Conservation (phyloP, 2,113 vertebrate genomes). For the Sphaerodactylus townsendi region DNA sequence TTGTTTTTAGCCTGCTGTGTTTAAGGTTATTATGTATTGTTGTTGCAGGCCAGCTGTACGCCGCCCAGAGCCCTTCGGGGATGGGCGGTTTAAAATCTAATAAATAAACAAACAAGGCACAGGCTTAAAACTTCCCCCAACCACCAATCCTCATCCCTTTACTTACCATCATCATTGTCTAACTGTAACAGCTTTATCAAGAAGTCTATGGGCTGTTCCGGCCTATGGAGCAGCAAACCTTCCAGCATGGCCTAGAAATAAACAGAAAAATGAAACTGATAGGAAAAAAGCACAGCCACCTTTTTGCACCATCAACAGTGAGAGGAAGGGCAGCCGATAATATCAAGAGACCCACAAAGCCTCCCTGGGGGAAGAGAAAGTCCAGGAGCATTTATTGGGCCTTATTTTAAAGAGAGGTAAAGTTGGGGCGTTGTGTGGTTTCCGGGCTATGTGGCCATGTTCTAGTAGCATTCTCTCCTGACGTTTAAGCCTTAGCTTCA, state of each 20-base stretch:
- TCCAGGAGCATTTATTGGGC: neutral
- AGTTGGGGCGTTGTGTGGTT: too few relatives aligned
- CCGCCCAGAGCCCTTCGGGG: too few relatives aligned
- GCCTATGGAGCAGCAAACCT: constrained; percentile 83
- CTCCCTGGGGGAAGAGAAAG: neutral
- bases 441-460: too few relatives aligned
- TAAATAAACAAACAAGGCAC: too few relatives aligned
- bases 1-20: too few relatives aligned
- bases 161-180: constrained; percentile 77
- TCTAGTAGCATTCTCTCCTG: too few relatives aligned
- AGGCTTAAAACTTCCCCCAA: too few relatives aligned
- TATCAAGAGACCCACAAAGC: neutral
- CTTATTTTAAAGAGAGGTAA: neutral
- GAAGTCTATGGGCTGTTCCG: constrained; percentile 82
- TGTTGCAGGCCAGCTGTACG: too few relatives aligned
- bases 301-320: neutral
- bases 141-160: neutral
- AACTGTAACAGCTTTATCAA: constrained; percentile 81
- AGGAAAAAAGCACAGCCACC: neutral
- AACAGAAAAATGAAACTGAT: constrained; percentile 29
- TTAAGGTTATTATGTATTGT: too few relatives aligned
- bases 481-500: too few relatives aligned
- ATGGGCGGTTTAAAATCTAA: too few relatives aligned
- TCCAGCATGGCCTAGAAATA: constrained; percentile 82
- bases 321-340: neutral